Evolutionary conservation across 2,113 vertebrate genomes (phyloP).

Genomic region (Pleuronectes platessa): DNA sequence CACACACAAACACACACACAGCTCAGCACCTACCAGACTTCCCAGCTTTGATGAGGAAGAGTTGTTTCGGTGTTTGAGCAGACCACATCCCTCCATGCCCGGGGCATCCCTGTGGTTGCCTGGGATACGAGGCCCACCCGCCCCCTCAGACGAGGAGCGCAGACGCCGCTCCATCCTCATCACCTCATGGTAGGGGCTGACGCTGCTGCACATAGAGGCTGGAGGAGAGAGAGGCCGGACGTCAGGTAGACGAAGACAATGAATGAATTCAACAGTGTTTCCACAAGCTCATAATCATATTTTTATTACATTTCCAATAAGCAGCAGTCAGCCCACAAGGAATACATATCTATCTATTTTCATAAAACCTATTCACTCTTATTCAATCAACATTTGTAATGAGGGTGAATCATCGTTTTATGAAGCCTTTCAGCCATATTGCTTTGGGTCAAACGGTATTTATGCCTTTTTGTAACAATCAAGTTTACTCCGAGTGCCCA

Average conservation of each 20-base stretch:
- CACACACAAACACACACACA: neutral
- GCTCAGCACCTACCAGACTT: conserved; percentile 89
- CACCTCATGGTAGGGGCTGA: conserved; percentile 90
- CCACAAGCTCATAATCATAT: conserved; percentile 11
- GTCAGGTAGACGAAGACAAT: conserved; percentile 6
- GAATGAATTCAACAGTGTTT: neutral
- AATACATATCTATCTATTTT: conserved; percentile 7
- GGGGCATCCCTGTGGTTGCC: conserved; percentile 89
- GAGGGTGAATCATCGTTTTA: conserved; percentile 1
- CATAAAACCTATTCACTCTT: conserved; percentile 26
- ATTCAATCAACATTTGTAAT: conserved; percentile 19
- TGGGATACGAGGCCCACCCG: conserved; percentile 89
- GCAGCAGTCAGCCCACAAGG: neutral
- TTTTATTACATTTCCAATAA: conserved; percentile 12
- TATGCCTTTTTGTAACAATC: conserved; percentile 34
- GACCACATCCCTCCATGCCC: conserved; percentile 81
- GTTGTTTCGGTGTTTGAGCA: conserved; percentile 89
- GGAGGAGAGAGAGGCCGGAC: conserved; percentile 4
- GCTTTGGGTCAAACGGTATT: conserved; percentile 26
- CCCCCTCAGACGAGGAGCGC: conserved; percentile 95
- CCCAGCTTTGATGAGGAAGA: conserved; percentile 97
- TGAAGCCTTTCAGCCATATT: conserved; percentile 24
- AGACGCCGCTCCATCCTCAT: conserved; percentile 90
- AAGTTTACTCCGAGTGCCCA: neutral
- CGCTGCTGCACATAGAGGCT: conserved; percentile 82